A percentile compares a stretch with the other conserved stretches of the same genome.
These are phyloP conservation scores for Tetropium fuscum DNA, from an alignment of 2,888 invertebrate genomes.

Conservation along the genomic window DNA sequence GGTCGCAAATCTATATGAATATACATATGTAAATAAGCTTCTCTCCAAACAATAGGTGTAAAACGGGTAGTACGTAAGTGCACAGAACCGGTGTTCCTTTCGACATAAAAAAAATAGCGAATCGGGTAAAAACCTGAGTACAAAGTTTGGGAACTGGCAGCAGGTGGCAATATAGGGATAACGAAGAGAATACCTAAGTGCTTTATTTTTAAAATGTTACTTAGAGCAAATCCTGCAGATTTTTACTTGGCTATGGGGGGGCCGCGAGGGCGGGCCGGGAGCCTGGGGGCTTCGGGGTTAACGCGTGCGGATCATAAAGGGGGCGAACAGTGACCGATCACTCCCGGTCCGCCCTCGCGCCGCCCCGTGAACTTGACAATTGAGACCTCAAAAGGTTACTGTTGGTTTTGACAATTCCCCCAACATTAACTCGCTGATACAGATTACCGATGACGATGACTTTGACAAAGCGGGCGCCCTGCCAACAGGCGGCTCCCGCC, in stretches of 20 bases:
- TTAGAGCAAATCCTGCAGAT: slow-evolving; percentile 65
- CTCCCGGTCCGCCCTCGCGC: no score
- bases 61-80: slow-evolving; percentile 55
- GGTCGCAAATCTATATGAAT: slow-evolving; percentile 1
- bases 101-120: slow-evolving; percentile 59
- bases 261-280: slow-evolving; percentile 50
- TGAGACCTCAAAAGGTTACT: slow-evolving; percentile 67
- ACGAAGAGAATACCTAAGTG: slow-evolving; percentile 65
- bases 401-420: slow-evolving; percentile 67
- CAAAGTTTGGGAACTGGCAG: slow-evolving; percentile 62
- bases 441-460: slow-evolving; percentile 52
- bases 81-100: slow-evolving; percentile 63
- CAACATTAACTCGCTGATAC: slow-evolving; percentile 56
- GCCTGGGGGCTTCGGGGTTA: no score
- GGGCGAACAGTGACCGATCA: no score
- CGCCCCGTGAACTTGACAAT: slow-evolving; percentile 58
- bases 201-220: slow-evolving; percentile 63
- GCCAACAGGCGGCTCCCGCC: slow-evolving; percentile 39
- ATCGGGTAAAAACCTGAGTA: slow-evolving; percentile 60
- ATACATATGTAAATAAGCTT: slow-evolving; percentile 60
- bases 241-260: slow-evolving; percentile 63
- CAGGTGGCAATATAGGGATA: slow-evolving; percentile 60
- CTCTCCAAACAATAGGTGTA: slow-evolving; percentile 62
- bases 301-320: slow-evolving; percentile 17
- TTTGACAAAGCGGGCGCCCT: slow-evolving; percentile 4